Base-by-base conservation (phyloP, 2,888 invertebrate genomes). In the Thera obeliscata region DNA sequence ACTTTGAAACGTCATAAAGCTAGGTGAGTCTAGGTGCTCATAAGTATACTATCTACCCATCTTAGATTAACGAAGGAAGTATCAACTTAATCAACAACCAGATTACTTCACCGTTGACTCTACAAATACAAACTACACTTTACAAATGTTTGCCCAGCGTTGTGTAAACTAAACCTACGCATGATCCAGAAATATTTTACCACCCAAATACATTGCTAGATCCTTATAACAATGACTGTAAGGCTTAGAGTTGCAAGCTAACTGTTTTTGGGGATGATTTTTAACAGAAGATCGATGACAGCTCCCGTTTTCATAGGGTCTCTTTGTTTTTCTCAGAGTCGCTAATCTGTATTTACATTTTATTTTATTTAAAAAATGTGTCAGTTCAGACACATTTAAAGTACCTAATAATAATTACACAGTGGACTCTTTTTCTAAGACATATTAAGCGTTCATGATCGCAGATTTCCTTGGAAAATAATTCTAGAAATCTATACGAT, bases 91-190 rank as follows among this genome's bases (percentile, higher is more conserved):
- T 48, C n/a, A 48, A 48, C 48, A 80, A 80, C 78, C 73, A 84
- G 82, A 87, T 87, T 84, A 86, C 81, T 78, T 78, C 76, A 77
- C 81, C 85, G 85, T 88, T 87, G 86, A 85, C 75, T 78, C 55
- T 49, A 54, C 43, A 46, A 46, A 46, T 46, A 46, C 43, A 46
- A 46, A 46, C 9, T 46, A 9, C 57, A 67, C 75, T 74, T 77
- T 73, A 81, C 86, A 87, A 91, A 91, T 87, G 89, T 92, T 92
- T 88, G 86, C 82, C 80, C 78, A 80, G 75, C 76, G 74, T 84
- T 85, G 80, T 82, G 85, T 85, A 87, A 89, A 87, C 87, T 77
- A 75, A 85, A 81, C 83, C 73, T 77, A 81, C 71, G 67, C 76
- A 68, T 72, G 48, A 46, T 78, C 82, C 77, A 80, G 72, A 61